phyloP scores from a whole-genome alignment of 1,140 invertebrate genomes.

The Bilobella aurantiaca region DNA sequence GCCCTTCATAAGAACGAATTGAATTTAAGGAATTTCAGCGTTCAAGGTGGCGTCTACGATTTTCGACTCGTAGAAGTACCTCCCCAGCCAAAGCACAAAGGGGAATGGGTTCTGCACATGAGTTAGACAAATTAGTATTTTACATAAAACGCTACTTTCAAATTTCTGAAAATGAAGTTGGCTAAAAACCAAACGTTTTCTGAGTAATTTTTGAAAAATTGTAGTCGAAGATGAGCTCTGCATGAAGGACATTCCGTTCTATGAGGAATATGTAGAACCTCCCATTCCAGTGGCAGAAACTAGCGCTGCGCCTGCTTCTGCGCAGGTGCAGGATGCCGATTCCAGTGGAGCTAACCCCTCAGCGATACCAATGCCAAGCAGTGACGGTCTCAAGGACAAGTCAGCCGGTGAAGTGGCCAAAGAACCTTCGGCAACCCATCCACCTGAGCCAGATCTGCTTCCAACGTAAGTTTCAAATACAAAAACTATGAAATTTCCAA shows the following conservation, averaged over 20 bases:
- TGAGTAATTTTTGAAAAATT: conserved; percentile 2
- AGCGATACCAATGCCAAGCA: no score
- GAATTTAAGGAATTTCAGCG: conserved; percentile 25
- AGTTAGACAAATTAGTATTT: conserved; percentile 16
- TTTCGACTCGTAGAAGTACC: conserved; percentile 21
- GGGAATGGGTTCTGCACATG: conserved; percentile 23
- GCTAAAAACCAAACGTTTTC: neutral
- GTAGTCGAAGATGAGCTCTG: conserved; percentile 9
- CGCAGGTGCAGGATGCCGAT: neutral
- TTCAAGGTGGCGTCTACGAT: conserved; percentile 28
- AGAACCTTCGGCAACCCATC: neutral
- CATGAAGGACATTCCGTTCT: neutral
- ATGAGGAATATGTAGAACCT: neutral
- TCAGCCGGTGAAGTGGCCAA: no score
- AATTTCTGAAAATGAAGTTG: neutral
- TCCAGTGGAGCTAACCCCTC: neutral
- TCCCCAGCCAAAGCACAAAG: conserved; percentile 24
- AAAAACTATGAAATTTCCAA: no score
- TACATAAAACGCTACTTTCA: no score
- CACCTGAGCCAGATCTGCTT: no score
- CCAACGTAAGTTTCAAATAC: no score
- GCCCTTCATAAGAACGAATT: conserved; percentile 15
- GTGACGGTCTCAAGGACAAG: no score
- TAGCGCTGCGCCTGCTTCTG: neutral
- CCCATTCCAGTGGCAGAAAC: neutral